Evolutionary conservation across 2,888 invertebrate species (phyloP).

Genomic region (Biston stratarius): DNA sequence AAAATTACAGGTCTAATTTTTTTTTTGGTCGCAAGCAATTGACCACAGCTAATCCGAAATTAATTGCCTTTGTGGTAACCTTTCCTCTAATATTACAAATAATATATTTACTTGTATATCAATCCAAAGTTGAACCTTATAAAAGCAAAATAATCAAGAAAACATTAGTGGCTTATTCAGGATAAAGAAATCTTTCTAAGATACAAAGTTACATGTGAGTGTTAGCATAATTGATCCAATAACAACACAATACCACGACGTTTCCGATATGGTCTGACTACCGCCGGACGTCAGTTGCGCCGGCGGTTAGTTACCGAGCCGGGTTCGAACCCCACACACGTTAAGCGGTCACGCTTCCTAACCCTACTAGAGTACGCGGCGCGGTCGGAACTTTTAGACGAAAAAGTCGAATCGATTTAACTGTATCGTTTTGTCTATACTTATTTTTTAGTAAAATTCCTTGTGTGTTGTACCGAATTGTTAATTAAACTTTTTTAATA

Average conservation of each 20-base stretch:
- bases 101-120: too few species aligned
- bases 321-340: slow-evolving; percentile 83
- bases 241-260: slow-evolving; percentile 70
- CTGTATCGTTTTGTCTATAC: not conserved
- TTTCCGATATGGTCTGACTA: slow-evolving; percentile 79
- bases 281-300: slow-evolving; percentile 78
- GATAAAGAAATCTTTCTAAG: not conserved
- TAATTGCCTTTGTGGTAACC: too few species aligned
- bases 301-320: slow-evolving; percentile 76
- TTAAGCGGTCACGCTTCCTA: slow-evolving; percentile 45
- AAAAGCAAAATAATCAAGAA: too few species aligned
- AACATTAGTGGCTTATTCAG: not conserved
- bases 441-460: slow-evolving; percentile 2
- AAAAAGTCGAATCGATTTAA: not conserved
- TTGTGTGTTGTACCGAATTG: not conserved
- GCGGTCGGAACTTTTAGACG: slow-evolving; percentile 17
- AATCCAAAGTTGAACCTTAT: too few species aligned
- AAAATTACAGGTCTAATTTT: too few species aligned
- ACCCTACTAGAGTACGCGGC: slow-evolving; percentile 35
- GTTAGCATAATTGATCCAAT: slow-evolving; percentile 73
- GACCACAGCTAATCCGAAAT: too few species aligned
- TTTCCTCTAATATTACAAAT: too few species aligned
- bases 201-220: slow-evolving; percentile 46
- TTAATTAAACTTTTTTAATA: not conserved
- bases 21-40: too few species aligned